Evolutionary conservation across 2,888 invertebrate species (phyloP).

Genomic region (Lissonota sp.): DNA sequence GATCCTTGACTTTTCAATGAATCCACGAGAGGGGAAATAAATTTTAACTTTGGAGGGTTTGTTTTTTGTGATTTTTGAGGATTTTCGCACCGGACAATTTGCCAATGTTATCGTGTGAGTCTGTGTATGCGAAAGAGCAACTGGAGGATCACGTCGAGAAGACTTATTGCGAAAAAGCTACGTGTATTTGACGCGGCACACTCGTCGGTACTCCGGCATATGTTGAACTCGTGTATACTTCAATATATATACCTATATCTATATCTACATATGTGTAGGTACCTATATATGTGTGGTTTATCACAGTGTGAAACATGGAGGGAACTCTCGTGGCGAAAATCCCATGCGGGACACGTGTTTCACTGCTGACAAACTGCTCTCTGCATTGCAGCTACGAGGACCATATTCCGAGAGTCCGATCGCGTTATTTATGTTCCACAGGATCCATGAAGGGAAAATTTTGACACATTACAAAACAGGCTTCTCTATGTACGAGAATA

Average conservation of each 20-base stretch:
- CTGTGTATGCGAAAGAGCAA: not conserved
- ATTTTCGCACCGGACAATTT: no score
- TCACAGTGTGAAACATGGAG: not conserved
- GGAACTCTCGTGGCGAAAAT: slow-evolving; percentile 35
- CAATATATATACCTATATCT: not conserved
- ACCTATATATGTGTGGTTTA: not conserved
- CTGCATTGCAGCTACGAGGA: slow-evolving; percentile 56
- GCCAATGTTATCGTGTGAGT: no score
- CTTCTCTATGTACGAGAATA: slow-evolving; percentile 13
- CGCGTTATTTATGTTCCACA: slow-evolving; percentile 51
- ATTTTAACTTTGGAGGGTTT: no score
- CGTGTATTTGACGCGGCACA: slow-evolving; percentile 24
- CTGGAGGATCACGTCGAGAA: slow-evolving; percentile 33
- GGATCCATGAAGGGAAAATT: slow-evolving; percentile 11
- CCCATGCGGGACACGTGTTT: slow-evolving; percentile 60
- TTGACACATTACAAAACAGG: slow-evolving; percentile 33
- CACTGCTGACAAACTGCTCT: slow-evolving; percentile 62
- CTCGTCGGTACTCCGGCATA: slow-evolving; percentile 1
- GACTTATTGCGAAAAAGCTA: slow-evolving; percentile 46
- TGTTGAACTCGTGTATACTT: not conserved
- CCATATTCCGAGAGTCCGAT: slow-evolving; percentile 33
- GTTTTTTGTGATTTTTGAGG: no score
- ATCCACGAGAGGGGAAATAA: not conserved
- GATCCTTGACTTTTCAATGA: not conserved
- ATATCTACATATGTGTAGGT: not conserved